phyloP scores from a whole-genome alignment of 2,797 vertebrate species.

The Labroides dimidiatus region DNA sequence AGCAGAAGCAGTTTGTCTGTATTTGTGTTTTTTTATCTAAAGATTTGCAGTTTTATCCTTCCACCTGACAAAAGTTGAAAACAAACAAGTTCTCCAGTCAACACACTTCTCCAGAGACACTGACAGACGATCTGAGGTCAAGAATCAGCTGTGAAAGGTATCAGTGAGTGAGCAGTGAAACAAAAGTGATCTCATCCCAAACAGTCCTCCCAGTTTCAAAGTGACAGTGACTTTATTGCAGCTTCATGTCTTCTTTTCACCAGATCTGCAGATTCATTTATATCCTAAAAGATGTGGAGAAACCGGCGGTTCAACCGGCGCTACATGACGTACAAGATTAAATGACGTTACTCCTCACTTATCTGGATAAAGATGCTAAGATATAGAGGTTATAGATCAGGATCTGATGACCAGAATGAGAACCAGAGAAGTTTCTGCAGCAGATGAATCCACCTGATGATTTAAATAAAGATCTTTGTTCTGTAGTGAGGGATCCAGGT shows the following conservation, averaged over 20 bases:
- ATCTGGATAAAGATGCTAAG: background rate
- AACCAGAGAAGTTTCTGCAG: background rate
- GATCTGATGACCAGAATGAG: background rate
- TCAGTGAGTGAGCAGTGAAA: background rate
- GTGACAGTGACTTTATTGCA: background rate
- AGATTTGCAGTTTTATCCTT: too few species aligned
- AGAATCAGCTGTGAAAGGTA: background rate
- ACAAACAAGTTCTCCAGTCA: background rate
- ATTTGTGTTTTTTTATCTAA: too few species aligned
- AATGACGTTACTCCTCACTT: background rate
- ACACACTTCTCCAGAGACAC: background rate
- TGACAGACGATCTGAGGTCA: background rate
- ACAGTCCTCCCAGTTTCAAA: background rate
- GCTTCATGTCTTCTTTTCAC: background rate
- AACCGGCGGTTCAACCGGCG: too few species aligned
- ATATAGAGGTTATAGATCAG: background rate
- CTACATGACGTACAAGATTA: background rate
- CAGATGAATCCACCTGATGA: background rate
- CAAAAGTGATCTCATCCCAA: background rate
- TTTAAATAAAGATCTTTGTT: conserved; percentile 3
- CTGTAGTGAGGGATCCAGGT: conserved; percentile 7
- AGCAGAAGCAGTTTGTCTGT: too few species aligned
- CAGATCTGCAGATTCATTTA: background rate
- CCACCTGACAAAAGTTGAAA: background rate
- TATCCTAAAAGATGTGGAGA: background rate